These are phyloP conservation scores for Parnassius mnemosyne DNA, from an alignment of 2,888 invertebrate species.

Conservation along the genomic window DNA sequence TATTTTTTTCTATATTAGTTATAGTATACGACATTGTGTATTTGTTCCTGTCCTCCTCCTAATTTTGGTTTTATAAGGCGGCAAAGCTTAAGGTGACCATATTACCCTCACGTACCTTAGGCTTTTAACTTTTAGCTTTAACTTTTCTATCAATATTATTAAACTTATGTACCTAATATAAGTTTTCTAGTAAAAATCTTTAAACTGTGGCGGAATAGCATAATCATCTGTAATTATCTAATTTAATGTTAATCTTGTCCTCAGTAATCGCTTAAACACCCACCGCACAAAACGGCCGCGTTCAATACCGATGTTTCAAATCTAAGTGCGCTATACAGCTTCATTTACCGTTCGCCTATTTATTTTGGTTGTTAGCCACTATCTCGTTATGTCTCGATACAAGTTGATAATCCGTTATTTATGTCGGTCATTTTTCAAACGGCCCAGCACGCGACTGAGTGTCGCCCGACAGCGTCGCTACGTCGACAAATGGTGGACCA, in stretches of 20 bases:
- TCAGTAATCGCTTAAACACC: background rate
- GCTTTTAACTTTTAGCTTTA: no score
- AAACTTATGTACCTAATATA: no score
- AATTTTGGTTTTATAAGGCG: no score
- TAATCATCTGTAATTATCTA: no score
- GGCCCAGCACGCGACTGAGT: conserved; percentile 62
- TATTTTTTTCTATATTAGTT: no score
- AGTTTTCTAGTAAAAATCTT: no score
- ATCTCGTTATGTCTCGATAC: conserved; percentile 71
- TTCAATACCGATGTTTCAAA: conserved; percentile 6
- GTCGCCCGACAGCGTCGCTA: conserved; percentile 43
- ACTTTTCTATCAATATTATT: no score
- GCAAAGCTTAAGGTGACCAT: no score
- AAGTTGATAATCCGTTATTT: conserved; percentile 77
- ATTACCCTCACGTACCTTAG: no score
- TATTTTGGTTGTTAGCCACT: conserved; percentile 65
- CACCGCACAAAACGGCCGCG: background rate
- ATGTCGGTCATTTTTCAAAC: conserved; percentile 69
- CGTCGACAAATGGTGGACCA: conserved; percentile 60
- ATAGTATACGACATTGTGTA: no score
- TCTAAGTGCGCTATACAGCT: conserved; percentile 48
- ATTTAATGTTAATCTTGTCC: background rate
- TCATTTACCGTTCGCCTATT: conserved; percentile 72
- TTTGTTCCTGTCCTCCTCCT: no score
- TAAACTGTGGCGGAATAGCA: no score